phyloP scores from a whole-genome alignment of 2,797 vertebrate species.

The Bovichtus variegatus region DNA sequence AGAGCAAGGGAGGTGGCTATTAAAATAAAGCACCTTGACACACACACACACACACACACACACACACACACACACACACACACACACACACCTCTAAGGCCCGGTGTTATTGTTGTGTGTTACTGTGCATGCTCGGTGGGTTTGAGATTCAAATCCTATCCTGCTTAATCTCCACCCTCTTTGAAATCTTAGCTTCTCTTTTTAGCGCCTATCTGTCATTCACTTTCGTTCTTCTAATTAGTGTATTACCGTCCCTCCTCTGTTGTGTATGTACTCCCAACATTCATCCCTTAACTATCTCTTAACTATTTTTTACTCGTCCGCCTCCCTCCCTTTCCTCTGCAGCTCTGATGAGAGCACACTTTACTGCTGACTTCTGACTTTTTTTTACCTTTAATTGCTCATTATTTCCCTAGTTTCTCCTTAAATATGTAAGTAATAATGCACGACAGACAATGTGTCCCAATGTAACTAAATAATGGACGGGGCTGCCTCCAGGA shows the following conservation, averaged over 20 bases:
- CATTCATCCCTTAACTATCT: constrained; percentile 28
- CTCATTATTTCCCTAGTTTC: constrained; percentile 3
- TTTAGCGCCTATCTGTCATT: constrained; percentile 60
- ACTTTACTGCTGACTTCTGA: constrained; percentile 22
- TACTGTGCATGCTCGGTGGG: constrained; percentile 19
- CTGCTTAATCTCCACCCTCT: constrained; percentile 58
- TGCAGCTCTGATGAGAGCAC: constrained; percentile 7
- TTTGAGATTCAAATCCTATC: constrained; percentile 52
- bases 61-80: constrained; percentile 12
- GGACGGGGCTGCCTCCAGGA: background rate
- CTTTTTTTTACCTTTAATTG: background rate
- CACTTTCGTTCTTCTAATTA: constrained; percentile 49
- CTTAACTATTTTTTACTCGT: constrained; percentile 10
- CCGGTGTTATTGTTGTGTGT: constrained; percentile 26
- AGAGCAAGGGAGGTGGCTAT: constrained; percentile 59
- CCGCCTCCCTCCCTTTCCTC: background rate
- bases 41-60: constrained; percentile 14
- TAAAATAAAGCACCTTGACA: constrained; percentile 66
- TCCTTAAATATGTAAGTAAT: background rate
- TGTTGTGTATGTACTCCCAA: constrained; percentile 26
- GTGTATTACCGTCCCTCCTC: constrained; percentile 25
- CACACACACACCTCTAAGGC: constrained; percentile 8
- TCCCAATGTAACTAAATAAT: background rate
- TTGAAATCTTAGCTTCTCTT: constrained; percentile 50
- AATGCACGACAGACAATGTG: background rate